These are phyloP conservation scores for Corydoras maculifer DNA, from an alignment of 2,113 vertebrate species.

Conservation along the genomic window DNA sequence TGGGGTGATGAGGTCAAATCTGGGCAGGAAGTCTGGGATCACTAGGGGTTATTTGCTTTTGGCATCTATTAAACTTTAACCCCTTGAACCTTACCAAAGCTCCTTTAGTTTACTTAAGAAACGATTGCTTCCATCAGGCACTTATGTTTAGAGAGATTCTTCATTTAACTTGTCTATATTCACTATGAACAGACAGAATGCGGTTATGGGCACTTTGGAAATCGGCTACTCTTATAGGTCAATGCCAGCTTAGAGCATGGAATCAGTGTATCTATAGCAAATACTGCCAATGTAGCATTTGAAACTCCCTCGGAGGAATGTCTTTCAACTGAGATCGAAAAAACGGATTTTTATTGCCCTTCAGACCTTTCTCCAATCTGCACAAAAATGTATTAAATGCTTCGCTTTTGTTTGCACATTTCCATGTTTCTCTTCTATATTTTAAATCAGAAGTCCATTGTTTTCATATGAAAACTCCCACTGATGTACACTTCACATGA, in stretches of 20 bases:
- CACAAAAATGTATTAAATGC: constrained; percentile 17
- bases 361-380: constrained; percentile 2
- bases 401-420: constrained; percentile 31
- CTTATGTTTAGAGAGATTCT: not conserved
- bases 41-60: constrained; percentile 56
- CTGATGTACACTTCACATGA: constrained; percentile 8
- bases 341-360: not conserved
- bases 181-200: not conserved
- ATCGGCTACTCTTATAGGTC: too few species aligned
- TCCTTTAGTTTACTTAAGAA: constrained; percentile 18
- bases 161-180: constrained; percentile 8
- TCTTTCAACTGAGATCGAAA: not conserved
- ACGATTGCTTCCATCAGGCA: constrained; percentile 38
- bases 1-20: constrained; percentile 40
- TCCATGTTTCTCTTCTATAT: constrained; percentile 16
- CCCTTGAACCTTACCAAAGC: constrained; percentile 14
- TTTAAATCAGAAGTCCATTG: constrained; percentile 25
- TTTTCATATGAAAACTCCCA: constrained; percentile 38
- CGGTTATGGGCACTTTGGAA: too few species aligned
- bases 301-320: not conserved
- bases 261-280: not conserved
- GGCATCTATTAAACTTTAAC: constrained; percentile 59
- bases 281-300: not conserved
- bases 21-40: constrained; percentile 59
- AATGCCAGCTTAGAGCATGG: not conserved